Percentiles rank a stretch among this genome's conserved stretches.
These are phyloP conservation scores for Sebastes hubbsi DNA, from an alignment of 2,797 vertebrate genomes.

Conservation along the genomic window DNA sequence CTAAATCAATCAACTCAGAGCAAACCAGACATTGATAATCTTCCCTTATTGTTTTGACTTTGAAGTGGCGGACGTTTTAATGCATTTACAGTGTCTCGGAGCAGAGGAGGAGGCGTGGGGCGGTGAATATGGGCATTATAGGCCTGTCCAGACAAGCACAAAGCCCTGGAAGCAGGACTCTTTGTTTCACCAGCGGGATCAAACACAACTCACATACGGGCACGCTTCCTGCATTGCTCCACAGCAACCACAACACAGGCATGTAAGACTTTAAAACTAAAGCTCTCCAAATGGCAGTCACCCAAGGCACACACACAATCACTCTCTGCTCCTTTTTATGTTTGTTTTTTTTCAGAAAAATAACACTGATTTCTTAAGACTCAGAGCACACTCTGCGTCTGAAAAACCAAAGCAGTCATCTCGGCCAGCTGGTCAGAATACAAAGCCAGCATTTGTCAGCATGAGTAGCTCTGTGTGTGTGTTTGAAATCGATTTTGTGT, in stretches of 20 bases:
- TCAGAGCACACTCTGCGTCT: conserved; percentile 8
- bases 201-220: conserved; percentile 23
- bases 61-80: conserved; percentile 17
- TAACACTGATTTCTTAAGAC: conserved; percentile 27
- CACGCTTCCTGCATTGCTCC: conserved; percentile 56
- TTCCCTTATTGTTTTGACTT: conserved; percentile 10
- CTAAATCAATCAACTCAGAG: conserved; percentile 17
- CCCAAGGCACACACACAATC: conserved; percentile 61
- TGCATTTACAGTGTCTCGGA: conserved; percentile 19
- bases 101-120: not conserved
- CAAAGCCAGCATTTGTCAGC: conserved; percentile 37
- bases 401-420: conserved; percentile 11
- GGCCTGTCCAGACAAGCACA: conserved; percentile 64
- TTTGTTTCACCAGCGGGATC: conserved; percentile 50
- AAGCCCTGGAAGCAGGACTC: conserved; percentile 17
- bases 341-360: conserved; percentile 45
- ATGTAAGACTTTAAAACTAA: conserved; percentile 50
- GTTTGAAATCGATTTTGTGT: not conserved
- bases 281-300: conserved; percentile 52
- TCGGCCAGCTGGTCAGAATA: conserved; percentile 38
- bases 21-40: conserved; percentile 14
- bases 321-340: conserved; percentile 20
- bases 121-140: not conserved
- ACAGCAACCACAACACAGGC: conserved; percentile 73
- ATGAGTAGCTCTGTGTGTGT: conserved; percentile 4